Evolutionary conservation across 2,888 invertebrate genomes (phyloP).

Genomic region (Eueremaeus valkanovi): DNA sequence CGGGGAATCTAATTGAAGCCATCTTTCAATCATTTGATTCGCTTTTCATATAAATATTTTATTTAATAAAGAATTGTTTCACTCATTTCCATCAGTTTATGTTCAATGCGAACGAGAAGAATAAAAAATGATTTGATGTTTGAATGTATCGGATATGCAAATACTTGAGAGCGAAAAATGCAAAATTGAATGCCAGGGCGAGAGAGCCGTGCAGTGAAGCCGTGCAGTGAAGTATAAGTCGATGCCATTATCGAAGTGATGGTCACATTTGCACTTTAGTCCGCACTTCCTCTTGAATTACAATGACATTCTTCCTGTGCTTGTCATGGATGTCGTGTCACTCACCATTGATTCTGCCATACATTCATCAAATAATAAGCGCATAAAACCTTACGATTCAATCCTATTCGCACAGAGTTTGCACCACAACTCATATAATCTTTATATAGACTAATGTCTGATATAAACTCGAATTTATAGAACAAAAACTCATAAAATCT

Average conservation of each 20-base stretch:
- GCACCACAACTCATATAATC: neutral
- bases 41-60: too few species aligned
- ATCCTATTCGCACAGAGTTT: neutral
- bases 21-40: too few species aligned
- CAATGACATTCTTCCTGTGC: conserved; percentile 26
- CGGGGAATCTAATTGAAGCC: too few species aligned
- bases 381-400: neutral
- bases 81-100: conserved; percentile 1
- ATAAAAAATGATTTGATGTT: neutral
- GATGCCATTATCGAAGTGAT: conserved; percentile 14
- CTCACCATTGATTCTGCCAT: conserved; percentile 27
- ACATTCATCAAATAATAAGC: conserved; percentile 8
- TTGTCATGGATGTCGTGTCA: conserved; percentile 18
- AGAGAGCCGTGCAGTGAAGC: too few species aligned
- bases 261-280: neutral
- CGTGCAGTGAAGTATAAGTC: neutral
- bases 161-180: neutral
- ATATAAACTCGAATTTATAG: too few species aligned
- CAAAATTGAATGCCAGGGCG: neutral
- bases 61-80: neutral
- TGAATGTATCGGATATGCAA: conserved; percentile 18
- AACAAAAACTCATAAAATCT: too few species aligned
- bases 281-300: conserved; percentile 28
- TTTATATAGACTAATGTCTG: neutral
- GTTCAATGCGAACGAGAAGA: neutral